These are phyloP conservation scores for Taeniopygia guttata DNA, from an alignment of 2,797 vertebrate species.

Conservation along the genomic window DNA sequence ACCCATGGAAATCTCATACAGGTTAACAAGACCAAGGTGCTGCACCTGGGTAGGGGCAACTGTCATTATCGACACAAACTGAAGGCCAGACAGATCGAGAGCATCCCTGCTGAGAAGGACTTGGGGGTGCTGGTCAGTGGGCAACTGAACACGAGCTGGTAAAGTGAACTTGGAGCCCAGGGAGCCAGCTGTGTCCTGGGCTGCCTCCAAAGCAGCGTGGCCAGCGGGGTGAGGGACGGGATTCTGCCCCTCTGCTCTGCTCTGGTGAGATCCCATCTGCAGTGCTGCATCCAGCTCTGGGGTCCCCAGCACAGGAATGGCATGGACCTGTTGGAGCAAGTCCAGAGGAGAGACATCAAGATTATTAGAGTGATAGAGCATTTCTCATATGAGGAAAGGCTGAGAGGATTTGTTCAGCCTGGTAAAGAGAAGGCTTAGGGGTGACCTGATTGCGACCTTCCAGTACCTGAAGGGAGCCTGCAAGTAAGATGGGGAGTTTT, in stretches of 20 bases:
- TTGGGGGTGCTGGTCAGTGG: not conserved
- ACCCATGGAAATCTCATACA: rapidly evolving
- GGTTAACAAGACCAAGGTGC: no score
- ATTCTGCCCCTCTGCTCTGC: not conserved
- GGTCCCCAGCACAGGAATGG: not conserved
- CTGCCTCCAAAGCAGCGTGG: rapidly evolving
- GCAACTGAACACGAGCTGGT: not conserved
- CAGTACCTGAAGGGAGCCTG: not conserved
- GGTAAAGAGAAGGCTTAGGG: not conserved
- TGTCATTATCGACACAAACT: rapidly evolving
- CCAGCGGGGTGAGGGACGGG: rapidly evolving
- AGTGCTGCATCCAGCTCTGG: not conserved
- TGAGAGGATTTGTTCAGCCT: not conserved
- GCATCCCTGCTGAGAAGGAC: not conserved
- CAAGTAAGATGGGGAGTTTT: not conserved
- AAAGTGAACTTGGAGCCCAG: not conserved
- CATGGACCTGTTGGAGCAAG: not conserved
- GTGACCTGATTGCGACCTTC: not conserved
- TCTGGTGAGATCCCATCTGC: not conserved
- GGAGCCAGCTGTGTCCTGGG: not conserved
- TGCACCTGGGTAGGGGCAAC: rapidly evolving
- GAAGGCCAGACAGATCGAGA: rapidly evolving
- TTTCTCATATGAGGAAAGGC: not conserved
- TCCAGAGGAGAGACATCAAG: not conserved
- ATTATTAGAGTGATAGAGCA: not conserved